Evolutionary conservation across 2,113 vertebrate genomes (phyloP).

Genomic region (Pachycephala philippinensis): DNA sequence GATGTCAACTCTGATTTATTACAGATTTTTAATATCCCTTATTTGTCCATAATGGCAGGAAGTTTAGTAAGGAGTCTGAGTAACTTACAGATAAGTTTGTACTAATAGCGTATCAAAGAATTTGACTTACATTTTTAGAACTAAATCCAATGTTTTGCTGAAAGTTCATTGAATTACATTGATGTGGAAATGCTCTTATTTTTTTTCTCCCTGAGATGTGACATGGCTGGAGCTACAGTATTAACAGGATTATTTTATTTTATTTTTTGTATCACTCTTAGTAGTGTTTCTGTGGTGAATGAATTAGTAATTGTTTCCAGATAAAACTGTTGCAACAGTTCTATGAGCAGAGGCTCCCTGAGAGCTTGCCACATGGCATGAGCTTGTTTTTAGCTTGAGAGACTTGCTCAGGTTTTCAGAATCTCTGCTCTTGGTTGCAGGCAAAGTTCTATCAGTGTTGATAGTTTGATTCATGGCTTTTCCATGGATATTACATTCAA

Average conservation of each 20-base stretch:
- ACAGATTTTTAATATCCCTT: background rate
- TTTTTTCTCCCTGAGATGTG: accelerated
- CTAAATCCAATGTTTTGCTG: background rate
- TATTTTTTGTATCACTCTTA: background rate
- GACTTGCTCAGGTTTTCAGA: background rate
- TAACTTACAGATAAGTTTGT: background rate
- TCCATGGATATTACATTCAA: background rate
- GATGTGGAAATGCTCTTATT: background rate
- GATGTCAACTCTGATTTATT: background rate
- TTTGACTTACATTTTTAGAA: background rate
- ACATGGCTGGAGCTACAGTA: no score
- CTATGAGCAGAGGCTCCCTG: background rate
- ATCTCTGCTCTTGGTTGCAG: background rate
- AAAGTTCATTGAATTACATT: background rate
- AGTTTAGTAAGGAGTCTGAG: background rate
- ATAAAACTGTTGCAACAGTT: background rate
- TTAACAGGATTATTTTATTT: background rate
- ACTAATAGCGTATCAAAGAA: background rate
- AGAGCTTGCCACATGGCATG: background rate
- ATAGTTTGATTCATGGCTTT: background rate
- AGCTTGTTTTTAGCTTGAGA: background rate
- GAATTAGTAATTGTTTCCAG: background rate
- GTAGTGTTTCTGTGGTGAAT: background rate
- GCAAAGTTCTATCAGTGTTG: background rate
- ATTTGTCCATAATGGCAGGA: background rate